Evolutionary conservation across 2,888 invertebrate genomes (phyloP).

Genomic region (Pseudococcus longispinus): DNA sequence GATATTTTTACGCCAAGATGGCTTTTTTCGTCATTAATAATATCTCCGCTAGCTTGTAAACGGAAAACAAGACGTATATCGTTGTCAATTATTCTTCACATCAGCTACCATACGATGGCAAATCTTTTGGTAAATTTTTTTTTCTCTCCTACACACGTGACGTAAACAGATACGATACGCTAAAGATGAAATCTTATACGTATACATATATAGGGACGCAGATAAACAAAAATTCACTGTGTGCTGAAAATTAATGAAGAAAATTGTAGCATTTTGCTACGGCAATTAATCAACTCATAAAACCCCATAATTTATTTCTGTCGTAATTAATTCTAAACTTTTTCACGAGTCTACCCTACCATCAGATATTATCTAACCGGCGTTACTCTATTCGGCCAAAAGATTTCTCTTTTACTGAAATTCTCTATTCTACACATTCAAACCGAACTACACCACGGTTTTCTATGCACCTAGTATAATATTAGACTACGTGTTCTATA

Average conservation of each 20-base stretch:
- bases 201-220: background rate
- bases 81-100: background rate
- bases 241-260: constrained; percentile 31
- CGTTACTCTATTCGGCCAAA: constrained; percentile 17
- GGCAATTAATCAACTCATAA: constrained; percentile 20
- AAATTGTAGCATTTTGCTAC: constrained; percentile 31
- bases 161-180: background rate
- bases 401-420: constrained; percentile 18
- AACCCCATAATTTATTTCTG: constrained; percentile 37
- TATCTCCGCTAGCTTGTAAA: background rate
- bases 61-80: background rate
- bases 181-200: background rate
- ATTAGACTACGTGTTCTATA: background rate
- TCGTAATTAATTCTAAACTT: constrained; percentile 41
- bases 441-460: background rate
- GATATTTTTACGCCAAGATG: background rate
- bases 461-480: background rate
- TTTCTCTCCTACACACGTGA: background rate
- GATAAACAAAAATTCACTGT: constrained; percentile 12
- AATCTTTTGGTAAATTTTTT: background rate
- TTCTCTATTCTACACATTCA: background rate
- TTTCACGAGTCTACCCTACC: constrained; percentile 14
- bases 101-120: background rate
- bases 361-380: constrained; percentile 22
- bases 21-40: background rate